Percentiles rank a stretch among this genome's conserved stretches.
Conservation (phyloP, 2,797 vertebrate genomes). For the Neomorphus geoffroyi region DNA sequence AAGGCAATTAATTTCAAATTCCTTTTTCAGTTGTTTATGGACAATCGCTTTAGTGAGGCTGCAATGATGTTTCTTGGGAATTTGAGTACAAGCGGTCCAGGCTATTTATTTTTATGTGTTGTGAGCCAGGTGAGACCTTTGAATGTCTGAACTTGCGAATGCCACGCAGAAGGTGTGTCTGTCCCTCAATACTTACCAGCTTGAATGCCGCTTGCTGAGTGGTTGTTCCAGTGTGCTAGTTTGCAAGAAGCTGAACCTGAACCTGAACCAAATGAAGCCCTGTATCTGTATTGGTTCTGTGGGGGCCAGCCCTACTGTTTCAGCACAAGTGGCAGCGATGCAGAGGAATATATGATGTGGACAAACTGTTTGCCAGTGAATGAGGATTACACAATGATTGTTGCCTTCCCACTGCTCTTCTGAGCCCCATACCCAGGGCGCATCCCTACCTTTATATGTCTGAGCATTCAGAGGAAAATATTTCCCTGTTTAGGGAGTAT, state of each 20-base stretch:
- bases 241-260: background rate
- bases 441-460: background rate
- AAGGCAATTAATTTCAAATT: background rate
- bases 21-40: background rate
- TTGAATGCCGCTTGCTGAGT: background rate
- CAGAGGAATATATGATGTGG: background rate
- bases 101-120: background rate
- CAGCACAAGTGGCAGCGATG: background rate
- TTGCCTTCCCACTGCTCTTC: background rate
- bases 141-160: background rate
- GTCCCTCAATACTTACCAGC: background rate
- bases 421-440: background rate
- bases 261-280: background rate
- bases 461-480: background rate
- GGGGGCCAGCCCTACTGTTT: background rate
- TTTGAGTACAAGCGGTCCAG: background rate
- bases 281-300: background rate
- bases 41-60: background rate
- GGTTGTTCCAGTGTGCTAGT: background rate
- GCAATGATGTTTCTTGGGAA: background rate
- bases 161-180: background rate
- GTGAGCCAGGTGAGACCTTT: background rate
- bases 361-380: background rate
- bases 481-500: background rate
- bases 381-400: background rate